Evolutionary conservation across 1,140 invertebrate genomes (phyloP).

Genomic region (Heliconius hermathena): DNA sequence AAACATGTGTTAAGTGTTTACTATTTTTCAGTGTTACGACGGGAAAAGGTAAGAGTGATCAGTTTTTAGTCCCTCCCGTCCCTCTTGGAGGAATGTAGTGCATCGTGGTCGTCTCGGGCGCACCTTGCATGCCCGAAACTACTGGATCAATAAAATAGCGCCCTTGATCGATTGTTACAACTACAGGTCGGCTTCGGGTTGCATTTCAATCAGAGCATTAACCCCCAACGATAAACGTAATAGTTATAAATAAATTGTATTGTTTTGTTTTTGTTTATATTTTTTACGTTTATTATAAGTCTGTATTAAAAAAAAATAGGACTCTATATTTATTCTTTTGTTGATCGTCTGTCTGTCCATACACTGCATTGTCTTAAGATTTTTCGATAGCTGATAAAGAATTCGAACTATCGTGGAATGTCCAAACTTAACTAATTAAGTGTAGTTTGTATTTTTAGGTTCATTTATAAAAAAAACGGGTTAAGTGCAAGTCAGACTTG

Average conservation of each 20-base stretch:
- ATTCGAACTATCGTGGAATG: not conserved
- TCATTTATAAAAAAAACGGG: not conserved
- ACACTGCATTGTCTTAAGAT: not conserved
- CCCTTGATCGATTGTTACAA: conserved; percentile 39
- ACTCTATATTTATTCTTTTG: too few relatives aligned
- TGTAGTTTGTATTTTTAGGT: not conserved
- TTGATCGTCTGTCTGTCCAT: not conserved
- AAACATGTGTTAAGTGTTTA: conserved; percentile 64
- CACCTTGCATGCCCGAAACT: conserved; percentile 69
- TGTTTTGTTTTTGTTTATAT: not conserved
- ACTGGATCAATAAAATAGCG: conserved; percentile 53
- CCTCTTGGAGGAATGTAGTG: conserved; percentile 73
- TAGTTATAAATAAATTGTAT: conserved; percentile 5
- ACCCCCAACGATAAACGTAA: conserved; percentile 11
- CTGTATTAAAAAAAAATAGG: too few relatives aligned
- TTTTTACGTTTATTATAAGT: not conserved
- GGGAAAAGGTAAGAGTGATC: conserved; percentile 68
- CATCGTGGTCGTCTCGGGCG: conserved; percentile 65
- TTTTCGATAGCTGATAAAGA: not conserved
- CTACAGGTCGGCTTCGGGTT: conserved; percentile 31
- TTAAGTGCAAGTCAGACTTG: too few relatives aligned
- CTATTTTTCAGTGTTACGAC: conserved; percentile 41
- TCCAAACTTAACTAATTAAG: not conserved
- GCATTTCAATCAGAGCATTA: conserved; percentile 25
- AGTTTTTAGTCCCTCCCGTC: conserved; percentile 72